Evolutionary conservation across 2,888 invertebrate species (phyloP), one percentile per base, ranked within the genome.

Genomic region (Drosophila kuntzei): DNA sequence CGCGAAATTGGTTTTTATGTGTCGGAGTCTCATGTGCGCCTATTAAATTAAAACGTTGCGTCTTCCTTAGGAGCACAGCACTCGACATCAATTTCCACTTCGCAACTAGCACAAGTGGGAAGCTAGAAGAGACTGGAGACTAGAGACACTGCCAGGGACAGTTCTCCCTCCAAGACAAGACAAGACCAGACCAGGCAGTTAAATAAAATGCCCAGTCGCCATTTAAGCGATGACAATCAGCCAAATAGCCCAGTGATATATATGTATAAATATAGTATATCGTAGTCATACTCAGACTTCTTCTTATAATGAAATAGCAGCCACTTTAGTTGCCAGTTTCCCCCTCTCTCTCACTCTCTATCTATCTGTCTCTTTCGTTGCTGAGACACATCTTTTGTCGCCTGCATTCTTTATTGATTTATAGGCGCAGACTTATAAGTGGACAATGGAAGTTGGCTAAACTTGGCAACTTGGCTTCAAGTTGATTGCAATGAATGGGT

Each of bases 1-100:
- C 85, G 85, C 85, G 82, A 86, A 86, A 86, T 87, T 87, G 85
- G 87, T 80, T 86, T 87, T 86, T 87, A 86, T 86, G 87, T 68
- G 66, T 49, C 64, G 67, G 61, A 32, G 86, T 53, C 84, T 78
- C 76, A 77, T 76, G 72, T 76, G 80, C 81, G 84, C 84, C 84
- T 84, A 85, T 85, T 81, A 87, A 87, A 77, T 87, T 80, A 87
- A 81, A 84, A 75, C 79, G 79, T 47, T 67, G 60, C 71, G 55
- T 63, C 80, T 83, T 64, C 69, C 69, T 49, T 51, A 34, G 51
- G 8, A 12, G 22, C 34, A 5, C 64, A 55, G 55, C 73, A 65
- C 69, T 74, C 83, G 69, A 71, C 80, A 74, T 65, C 83, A 64
- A 71, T 80, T 76, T 32, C 36, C 64, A 41, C 57, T 64, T 25